Base-by-base conservation (phyloP, 2,888 invertebrate species). In the Leptura quadrifasciata region DNA sequence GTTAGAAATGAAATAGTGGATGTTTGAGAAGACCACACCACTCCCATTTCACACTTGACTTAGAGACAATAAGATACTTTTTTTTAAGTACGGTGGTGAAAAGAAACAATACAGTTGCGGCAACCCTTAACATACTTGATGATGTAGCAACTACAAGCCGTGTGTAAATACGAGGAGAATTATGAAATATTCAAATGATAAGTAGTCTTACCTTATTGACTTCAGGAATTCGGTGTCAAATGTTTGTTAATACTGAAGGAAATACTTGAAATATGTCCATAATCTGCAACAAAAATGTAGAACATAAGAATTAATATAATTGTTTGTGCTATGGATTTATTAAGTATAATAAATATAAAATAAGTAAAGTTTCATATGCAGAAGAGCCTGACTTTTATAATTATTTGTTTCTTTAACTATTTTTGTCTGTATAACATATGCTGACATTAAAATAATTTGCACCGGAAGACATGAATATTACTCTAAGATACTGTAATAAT, bases 31-130 rank as follows among this genome's bases (percentile, higher is more conserved):
- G 80, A 47, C 75, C 78, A 47, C 65, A 81, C 82, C 85, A 84
- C 85, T 84, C 85, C 85, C 78, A 84, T 83, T 85, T 85, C 84
- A 85, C 85, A 85, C 85, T 84, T 84, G 78, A 79, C 75, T 76
- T 76, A 68, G 78, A 78, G 75, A 78, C 78, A 76, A 74, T 74
- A 71, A 47, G 20, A 52, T 39, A 31, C 35, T 67, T 69, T 58
- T 52, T 76, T 76, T 76, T 63, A 68, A 74, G 74, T 70, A 70
- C 69, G 74, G 57, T 64, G 74, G 61, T 71, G 71, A 71, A 61
- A 71, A 61, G 71, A 27, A 71, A 71, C 71, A 71, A 61, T 71
- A 52, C 58, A 35, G 17, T n/a, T 0, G 39, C 71, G 61, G 71
- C 71, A 71, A 39, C 61, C 61, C 71, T 61, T 61, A 35, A 21